phyloP scores from a whole-genome alignment of 2,888 invertebrate genomes.

The Cerceris rybyensis region DNA sequence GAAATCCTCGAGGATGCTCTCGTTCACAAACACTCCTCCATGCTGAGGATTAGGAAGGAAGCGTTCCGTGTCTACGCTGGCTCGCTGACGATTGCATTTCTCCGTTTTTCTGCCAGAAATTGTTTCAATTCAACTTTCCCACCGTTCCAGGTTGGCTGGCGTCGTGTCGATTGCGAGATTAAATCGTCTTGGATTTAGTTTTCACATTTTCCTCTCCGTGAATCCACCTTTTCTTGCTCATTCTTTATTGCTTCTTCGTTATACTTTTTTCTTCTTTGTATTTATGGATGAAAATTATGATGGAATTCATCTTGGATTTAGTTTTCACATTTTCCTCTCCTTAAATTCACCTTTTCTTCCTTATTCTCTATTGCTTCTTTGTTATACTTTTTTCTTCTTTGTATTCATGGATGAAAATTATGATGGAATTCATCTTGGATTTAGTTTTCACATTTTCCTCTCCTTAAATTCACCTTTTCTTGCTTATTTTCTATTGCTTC shows the following conservation, averaged over 20 bases:
- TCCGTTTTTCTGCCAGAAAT: slow-evolving; percentile 38
- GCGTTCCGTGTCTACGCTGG: slow-evolving; percentile 38
- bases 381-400: not conserved
- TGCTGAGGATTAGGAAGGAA: slow-evolving; percentile 50
- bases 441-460: too few relatives aligned
- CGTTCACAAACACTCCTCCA: slow-evolving; percentile 60
- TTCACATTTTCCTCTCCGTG: not conserved
- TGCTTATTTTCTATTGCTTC: too few relatives aligned
- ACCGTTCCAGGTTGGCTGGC: not conserved
- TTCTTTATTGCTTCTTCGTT: too few relatives aligned
- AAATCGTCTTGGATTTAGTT: slow-evolving; percentile 31
- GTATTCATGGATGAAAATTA: too few relatives aligned
- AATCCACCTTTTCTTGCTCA: too few relatives aligned
- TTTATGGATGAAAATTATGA: too few relatives aligned
- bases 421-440: too few relatives aligned
- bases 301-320: too few relatives aligned
- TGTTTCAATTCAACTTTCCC: slow-evolving; percentile 48
- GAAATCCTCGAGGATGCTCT: slow-evolving; percentile 58
- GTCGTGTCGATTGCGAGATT: slow-evolving; percentile 54
- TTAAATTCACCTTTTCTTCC: too few relatives aligned
- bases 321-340: too few relatives aligned
- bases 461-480: too few relatives aligned
- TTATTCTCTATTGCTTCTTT: not conserved
- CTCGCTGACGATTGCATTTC: slow-evolving; percentile 57
- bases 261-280: too few relatives aligned